Evolutionary conservation across 2,113 vertebrate genomes (phyloP).

Genomic region (Hylia prasina): DNA sequence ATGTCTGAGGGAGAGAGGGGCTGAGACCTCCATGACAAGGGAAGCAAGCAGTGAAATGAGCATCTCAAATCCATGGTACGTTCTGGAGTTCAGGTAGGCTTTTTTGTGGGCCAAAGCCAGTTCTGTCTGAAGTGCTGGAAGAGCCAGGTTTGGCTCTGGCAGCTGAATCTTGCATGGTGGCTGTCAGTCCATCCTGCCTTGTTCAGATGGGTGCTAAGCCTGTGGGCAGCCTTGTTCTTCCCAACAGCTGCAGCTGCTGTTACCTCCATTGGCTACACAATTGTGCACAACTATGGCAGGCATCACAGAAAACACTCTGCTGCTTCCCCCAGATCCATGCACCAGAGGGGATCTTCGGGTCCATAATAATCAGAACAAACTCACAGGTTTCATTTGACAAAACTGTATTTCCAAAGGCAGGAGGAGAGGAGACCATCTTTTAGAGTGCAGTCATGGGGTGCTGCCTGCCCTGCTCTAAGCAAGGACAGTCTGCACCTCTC

Average conservation of each 20-base stretch:
- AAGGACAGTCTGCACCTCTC: background rate
- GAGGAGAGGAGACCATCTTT: background rate
- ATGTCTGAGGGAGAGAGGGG: background rate
- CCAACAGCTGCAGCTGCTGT: background rate
- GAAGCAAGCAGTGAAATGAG: background rate
- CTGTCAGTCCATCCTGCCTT: background rate
- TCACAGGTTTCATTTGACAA: background rate
- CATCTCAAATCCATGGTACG: background rate
- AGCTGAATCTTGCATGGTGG: background rate
- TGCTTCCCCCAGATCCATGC: background rate
- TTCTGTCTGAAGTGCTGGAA: background rate
- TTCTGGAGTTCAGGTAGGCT: background rate
- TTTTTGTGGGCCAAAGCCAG: background rate
- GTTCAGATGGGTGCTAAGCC: background rate
- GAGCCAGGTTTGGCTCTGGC: background rate
- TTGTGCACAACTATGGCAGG: background rate
- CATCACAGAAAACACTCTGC: background rate
- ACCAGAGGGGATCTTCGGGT: background rate
- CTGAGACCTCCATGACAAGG: background rate
- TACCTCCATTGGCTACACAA: fast-evolving
- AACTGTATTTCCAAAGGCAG: background rate
- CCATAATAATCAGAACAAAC: background rate
- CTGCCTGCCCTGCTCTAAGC: background rate
- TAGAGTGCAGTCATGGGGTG: background rate
- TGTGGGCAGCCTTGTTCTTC: background rate